Evolutionary conservation across 2,888 invertebrate genomes (phyloP).

Genomic region (Trissolcus brochymenae): DNA sequence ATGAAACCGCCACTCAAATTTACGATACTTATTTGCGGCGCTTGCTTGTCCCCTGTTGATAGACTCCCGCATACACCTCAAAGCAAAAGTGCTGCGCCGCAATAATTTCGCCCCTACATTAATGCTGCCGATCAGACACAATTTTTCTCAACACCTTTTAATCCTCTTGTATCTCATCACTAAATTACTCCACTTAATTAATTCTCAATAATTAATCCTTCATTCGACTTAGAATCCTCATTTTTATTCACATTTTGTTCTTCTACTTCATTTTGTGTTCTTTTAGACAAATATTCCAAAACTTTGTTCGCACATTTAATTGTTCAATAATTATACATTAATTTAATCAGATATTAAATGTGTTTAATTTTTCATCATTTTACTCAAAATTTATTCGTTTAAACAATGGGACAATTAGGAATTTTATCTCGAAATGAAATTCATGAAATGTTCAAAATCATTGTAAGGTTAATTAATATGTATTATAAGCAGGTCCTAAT

Average conservation of each 20-base stretch:
- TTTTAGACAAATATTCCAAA: background rate
- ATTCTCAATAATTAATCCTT: background rate
- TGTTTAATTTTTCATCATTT: no score
- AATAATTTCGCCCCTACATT: constrained; percentile 17
- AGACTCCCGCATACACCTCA: constrained; percentile 31
- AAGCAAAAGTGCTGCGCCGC: constrained; percentile 17
- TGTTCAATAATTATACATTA: no score
- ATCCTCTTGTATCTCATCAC: no score
- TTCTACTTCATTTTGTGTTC: background rate
- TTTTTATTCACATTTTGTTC: background rate
- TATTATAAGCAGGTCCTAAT: constrained; percentile 36
- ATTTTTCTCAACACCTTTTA: no score
- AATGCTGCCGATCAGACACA: no score
- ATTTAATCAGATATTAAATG: no score
- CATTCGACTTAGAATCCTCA: background rate
- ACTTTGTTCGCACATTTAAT: no score
- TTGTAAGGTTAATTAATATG: constrained; percentile 24
- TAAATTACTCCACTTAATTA: constrained; percentile 12
- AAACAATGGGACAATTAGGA: no score
- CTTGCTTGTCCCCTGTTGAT: constrained; percentile 45
- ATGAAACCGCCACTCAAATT: constrained; percentile 68
- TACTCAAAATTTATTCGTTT: no score
- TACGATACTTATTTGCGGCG: constrained; percentile 63
- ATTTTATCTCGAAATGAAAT: background rate
- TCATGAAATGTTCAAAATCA: constrained; percentile 13